Percentiles rank a stretch among this genome's conserved stretches.
Conservation (phyloP, 2,888 invertebrate species). For the Sceliomorpha sp. region DNA sequence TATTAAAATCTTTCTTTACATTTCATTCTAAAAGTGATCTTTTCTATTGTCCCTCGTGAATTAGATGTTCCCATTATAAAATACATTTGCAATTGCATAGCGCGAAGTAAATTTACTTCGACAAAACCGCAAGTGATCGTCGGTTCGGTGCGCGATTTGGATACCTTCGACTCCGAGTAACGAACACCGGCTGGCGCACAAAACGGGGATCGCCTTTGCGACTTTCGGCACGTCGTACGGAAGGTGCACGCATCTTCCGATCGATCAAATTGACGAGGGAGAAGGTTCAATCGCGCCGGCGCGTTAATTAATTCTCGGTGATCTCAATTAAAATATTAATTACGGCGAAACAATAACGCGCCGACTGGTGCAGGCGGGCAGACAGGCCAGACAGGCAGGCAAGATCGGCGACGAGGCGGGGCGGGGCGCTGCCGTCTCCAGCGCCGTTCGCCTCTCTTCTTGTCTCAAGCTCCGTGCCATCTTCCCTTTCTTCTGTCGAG, state of each 20-base stretch:
- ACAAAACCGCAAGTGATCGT: too few species aligned
- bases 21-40: too few species aligned
- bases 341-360: slow-evolving; percentile 69
- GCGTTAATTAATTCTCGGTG: slow-evolving; percentile 77
- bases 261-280: slow-evolving; percentile 64
- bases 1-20: too few species aligned
- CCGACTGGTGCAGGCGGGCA: slow-evolving; percentile 22
- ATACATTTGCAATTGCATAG: too few species aligned
- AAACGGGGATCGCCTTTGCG: neutral
- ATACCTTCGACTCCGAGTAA: too few species aligned
- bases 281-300: slow-evolving; percentile 64
- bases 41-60: too few species aligned
- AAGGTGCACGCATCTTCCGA: slow-evolving; percentile 52
- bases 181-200: too few species aligned
- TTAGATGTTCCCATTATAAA: too few species aligned
- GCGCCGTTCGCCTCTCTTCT: slow-evolving; percentile 16
- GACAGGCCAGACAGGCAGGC: too few species aligned
- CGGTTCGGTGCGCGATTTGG: too few species aligned
- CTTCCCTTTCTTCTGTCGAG: slow-evolving; percentile 53
- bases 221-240: slow-evolving; percentile 5
- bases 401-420: too few species aligned
- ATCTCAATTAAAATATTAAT: slow-evolving; percentile 79
- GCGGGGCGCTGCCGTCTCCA: slow-evolving; percentile 27
- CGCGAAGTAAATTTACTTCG: too few species aligned
- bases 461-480: slow-evolving; percentile 29